A percentile compares a stretch with the other conserved stretches of the same genome.
phyloP scores from a whole-genome alignment of 2,888 invertebrate species.

The Celastrina argiolus region DNA sequence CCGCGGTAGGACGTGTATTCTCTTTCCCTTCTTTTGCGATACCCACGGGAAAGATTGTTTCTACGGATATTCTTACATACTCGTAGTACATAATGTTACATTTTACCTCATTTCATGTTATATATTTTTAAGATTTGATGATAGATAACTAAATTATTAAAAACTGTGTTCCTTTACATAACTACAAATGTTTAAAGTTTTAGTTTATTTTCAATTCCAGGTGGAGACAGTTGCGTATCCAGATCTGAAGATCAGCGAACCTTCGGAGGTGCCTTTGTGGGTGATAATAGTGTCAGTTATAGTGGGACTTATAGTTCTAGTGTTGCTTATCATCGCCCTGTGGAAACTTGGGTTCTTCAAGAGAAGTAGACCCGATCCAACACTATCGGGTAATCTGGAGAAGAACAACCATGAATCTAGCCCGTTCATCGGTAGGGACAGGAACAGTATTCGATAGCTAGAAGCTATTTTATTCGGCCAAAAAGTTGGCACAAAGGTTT shows the following conservation, averaged over 20 bases:
- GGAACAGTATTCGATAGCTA: slow-evolving; percentile 70
- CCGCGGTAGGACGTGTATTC: too few species aligned
- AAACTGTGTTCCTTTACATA: too few species aligned
- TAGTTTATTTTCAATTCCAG: slow-evolving; percentile 61
- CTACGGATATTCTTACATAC: too few species aligned
- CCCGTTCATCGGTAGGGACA: slow-evolving; percentile 75
- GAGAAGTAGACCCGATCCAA: slow-evolving; percentile 89
- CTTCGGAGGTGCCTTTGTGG: slow-evolving; percentile 89
- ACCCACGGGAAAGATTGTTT: too few species aligned
- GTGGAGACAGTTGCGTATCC: slow-evolving; percentile 91
- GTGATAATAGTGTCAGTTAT: slow-evolving; percentile 90
- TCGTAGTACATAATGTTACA: too few species aligned
- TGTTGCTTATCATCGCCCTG: slow-evolving; percentile 86
- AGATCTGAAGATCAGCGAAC: slow-evolving; percentile 85
- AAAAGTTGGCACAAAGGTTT: slow-evolving; percentile 35
- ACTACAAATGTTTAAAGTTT: too few species aligned
- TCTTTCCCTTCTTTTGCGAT: too few species aligned
- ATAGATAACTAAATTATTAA: too few species aligned
- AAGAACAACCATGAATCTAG: slow-evolving; percentile 84
- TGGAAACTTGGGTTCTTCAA: slow-evolving; percentile 96
- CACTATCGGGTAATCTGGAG: slow-evolving; percentile 87
- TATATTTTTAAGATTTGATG: too few species aligned
- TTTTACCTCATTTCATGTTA: too few species aligned
- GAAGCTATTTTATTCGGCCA: slow-evolving; percentile 32
- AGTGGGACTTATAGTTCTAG: slow-evolving; percentile 88